phyloP scores from a whole-genome alignment of 2,797 vertebrate species.

The Telmatherina bonti region DNA sequence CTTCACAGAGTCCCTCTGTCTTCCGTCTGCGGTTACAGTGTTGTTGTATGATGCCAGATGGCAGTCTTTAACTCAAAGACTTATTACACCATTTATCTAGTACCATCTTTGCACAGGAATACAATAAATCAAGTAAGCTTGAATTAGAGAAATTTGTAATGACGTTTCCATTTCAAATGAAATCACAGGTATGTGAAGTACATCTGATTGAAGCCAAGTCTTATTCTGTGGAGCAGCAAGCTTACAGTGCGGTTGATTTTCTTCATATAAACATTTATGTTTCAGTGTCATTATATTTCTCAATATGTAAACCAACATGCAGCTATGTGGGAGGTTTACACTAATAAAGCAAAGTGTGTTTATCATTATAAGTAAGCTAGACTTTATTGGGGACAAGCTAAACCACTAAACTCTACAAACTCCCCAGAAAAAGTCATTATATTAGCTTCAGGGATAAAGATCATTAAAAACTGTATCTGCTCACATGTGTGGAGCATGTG shows the following conservation, averaged over 20 bases:
- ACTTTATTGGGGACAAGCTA: constrained; percentile 42
- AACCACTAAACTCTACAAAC: constrained; percentile 21
- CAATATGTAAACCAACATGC: constrained; percentile 55
- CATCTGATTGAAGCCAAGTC: constrained; percentile 50
- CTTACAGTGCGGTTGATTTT: constrained; percentile 44
- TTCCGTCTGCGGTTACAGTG: constrained; percentile 28
- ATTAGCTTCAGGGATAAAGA: constrained; percentile 23
- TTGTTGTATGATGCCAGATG: constrained; percentile 59
- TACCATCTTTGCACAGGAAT: constrained; percentile 54
- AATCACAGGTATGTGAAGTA: constrained; percentile 58
- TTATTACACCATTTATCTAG: constrained; percentile 68
- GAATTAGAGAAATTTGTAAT: constrained; percentile 58
- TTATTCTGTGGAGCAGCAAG: constrained; percentile 22
- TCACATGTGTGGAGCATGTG: constrained; percentile 6
- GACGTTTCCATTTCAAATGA: constrained; percentile 73
- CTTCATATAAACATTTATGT: constrained; percentile 73
- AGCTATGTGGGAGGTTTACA: constrained; percentile 60
- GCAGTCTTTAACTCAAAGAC: constrained; percentile 66
- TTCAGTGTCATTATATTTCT: constrained; percentile 69
- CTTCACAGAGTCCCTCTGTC: constrained; percentile 44
- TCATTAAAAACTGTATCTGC: constrained; percentile 14
- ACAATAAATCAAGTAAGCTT: constrained; percentile 59
- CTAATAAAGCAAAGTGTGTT: constrained; percentile 68
- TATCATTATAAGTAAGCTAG: constrained; percentile 48
- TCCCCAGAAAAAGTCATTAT: constrained; percentile 21